A percentile compares a stretch with the other conserved stretches of the same genome.
Conservation (phyloP, 1,140 invertebrate species). For the Cherax quadricarinatus region DNA sequence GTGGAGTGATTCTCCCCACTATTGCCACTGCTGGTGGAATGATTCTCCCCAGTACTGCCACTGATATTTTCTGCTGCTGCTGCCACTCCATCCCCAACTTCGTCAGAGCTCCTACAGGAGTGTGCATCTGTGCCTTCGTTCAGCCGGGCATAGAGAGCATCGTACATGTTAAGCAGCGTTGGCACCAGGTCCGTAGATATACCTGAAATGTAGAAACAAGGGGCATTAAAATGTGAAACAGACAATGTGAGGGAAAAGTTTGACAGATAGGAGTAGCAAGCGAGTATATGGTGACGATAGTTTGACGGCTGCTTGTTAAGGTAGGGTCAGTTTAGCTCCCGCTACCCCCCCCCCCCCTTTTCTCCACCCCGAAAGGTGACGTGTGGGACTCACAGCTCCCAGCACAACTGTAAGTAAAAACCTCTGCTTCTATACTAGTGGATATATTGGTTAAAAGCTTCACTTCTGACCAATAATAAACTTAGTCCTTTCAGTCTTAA, state of each 20-base stretch:
- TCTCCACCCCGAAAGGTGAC: no score
- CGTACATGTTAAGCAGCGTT: slow-evolving; percentile 83
- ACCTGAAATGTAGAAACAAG: slow-evolving; percentile 78
- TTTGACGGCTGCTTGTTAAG: no score
- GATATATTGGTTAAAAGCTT: no score
- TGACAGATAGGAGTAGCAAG: neutral
- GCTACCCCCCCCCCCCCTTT: no score
- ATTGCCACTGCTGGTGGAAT: neutral
- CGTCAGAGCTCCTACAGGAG: slow-evolving; percentile 9
- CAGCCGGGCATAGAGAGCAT: slow-evolving; percentile 79
- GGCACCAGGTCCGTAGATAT: slow-evolving; percentile 83
- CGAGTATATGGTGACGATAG: neutral
- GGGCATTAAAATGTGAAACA: neutral
- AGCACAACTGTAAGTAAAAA: no score
- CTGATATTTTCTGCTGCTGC: neutral
- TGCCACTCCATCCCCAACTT: slow-evolving; percentile 16
- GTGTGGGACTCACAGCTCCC: no score
- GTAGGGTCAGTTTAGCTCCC: no score
- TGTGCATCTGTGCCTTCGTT: slow-evolving; percentile 49
- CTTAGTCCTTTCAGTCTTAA: no score
- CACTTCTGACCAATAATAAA: no score
- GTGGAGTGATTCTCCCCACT: no score
- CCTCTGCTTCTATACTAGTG: no score
- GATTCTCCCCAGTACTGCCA: neutral
- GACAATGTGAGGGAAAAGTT: neutral